Base-by-base conservation (phyloP, 2,797 vertebrate species). In the Karalla daura region DNA sequence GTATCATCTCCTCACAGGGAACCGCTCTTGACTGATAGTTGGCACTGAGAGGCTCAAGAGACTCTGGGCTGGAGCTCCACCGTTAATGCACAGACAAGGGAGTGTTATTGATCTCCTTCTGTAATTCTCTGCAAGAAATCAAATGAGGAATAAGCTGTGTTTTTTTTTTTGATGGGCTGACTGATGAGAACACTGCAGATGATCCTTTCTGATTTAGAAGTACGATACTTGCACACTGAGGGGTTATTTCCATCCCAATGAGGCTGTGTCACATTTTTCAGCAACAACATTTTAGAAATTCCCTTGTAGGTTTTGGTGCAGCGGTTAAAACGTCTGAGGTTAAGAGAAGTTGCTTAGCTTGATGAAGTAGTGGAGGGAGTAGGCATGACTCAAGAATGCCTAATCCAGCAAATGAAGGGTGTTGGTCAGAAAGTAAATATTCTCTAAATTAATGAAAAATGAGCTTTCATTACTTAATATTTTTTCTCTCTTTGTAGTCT, bases 301-400 rank as follows among this genome's bases (percentile, higher is more conserved):
- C 10, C 7, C 17, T 68, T 55, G 10, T 24, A 40, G 32, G 24
- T 54, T 20, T 56, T 62, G 17, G 23, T 47, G 23, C n/a, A 74
- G 33, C 44, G 12, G n/a, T 70, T 10, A 64, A 39, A 35, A 12
- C 23, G 43, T 52, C 60, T 78, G 65, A 53, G 39, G 39, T 76
- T 55, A 33, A 56, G 13, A 67, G 61, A 68, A 52, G 40, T 23
- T 5, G 63, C 63, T 44, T 15, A 24, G 14, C 6, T 65, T 73
- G 37, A 78, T 76, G 67, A 66, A 77, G 78, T 76, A 72, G 70
- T 61, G 60, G 59, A 79, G 55, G 41, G 17, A 69, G 45, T 25
- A 30, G 9, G 37, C 43, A 68, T 85, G 73, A 78, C 61, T 83
- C 78, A 84, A 63, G 17, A 56, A 63, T 61, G 52, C 72, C 50